phyloP scores from a whole-genome alignment of 2,888 invertebrate genomes.

The Platycheirus rosarum region DNA sequence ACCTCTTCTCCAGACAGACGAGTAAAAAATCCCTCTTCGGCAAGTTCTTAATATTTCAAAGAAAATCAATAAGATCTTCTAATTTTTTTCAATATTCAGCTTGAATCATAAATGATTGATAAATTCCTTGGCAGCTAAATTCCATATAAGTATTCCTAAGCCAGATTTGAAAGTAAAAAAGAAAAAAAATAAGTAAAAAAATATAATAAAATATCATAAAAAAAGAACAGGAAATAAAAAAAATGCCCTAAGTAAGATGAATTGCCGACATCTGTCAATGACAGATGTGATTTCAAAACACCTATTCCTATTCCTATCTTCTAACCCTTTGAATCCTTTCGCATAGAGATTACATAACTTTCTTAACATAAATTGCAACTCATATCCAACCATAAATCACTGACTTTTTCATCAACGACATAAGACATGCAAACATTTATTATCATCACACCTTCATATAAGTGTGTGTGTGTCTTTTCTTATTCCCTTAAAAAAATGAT shows the following conservation, averaged over 20 bases:
- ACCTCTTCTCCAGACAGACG: too few species aligned
- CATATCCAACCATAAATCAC: constrained; percentile 26
- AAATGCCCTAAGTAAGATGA: not conserved
- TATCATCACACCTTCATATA: not conserved
- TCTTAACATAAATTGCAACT: constrained; percentile 21
- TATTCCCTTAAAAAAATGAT: not conserved
- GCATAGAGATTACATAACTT: not conserved
- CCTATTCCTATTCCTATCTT: not conserved
- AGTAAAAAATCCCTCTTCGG: too few species aligned
- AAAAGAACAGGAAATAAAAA: constrained; percentile 3
- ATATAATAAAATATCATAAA: too few species aligned
- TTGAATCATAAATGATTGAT: too few species aligned
- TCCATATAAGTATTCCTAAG: too few species aligned
- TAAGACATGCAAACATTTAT: constrained; percentile 4
- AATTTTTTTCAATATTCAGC: too few species aligned
- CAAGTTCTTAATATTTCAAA: too few species aligned
- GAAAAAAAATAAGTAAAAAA: too few species aligned
- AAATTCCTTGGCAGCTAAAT: too few species aligned
- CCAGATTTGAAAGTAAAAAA: too few species aligned
- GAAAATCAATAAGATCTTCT: too few species aligned
- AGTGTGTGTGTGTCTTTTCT: not conserved
- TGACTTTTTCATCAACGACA: not conserved
- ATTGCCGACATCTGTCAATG: constrained; percentile 13
- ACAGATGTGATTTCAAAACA: constrained; percentile 19
- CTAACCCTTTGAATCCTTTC: constrained; percentile 3